Evolutionary conservation across 2,888 invertebrate genomes (phyloP).

Genomic region (Chaitophorus viminalis): DNA sequence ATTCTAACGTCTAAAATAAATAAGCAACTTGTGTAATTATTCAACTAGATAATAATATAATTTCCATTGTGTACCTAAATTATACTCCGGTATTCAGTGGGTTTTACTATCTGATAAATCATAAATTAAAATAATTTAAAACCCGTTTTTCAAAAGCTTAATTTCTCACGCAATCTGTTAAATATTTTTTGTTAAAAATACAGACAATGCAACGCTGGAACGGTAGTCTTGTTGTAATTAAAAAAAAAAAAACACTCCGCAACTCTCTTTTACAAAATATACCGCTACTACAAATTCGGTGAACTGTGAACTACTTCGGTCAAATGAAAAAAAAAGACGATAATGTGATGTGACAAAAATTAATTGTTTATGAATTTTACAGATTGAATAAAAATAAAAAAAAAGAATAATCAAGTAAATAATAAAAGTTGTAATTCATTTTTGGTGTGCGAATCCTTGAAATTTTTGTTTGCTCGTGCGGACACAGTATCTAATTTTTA

Average conservation of each 20-base stretch:
- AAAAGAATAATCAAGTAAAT: not conserved
- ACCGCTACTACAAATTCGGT: constrained; percentile 36
- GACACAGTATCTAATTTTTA: not conserved
- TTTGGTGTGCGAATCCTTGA: not conserved
- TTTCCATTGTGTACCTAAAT: not conserved
- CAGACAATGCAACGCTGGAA: constrained; percentile 22
- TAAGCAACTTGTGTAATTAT: not conserved
- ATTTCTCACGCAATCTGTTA: constrained; percentile 29
- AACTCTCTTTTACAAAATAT: not conserved
- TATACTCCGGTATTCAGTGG: not conserved
- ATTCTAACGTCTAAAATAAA: not conserved
- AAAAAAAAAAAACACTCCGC: not conserved
- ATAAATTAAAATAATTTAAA: constrained; percentile 9
- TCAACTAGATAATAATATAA: not conserved
- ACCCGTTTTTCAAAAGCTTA: constrained; percentile 23
- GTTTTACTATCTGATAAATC: not conserved
- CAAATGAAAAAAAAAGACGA: constrained; percentile 19
- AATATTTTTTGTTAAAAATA: constrained; percentile 27
- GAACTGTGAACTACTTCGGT: constrained; percentile 14
- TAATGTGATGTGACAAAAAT: constrained; percentile 16
- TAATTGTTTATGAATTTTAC: not conserved
- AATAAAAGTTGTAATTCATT: not conserved
- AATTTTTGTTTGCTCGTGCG: constrained; percentile 12
- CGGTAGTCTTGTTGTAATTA: constrained; percentile 42
- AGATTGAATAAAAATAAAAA: not conserved